phyloP scores from a whole-genome alignment of 2,888 invertebrate genomes.

The Macaria notata region DNA sequence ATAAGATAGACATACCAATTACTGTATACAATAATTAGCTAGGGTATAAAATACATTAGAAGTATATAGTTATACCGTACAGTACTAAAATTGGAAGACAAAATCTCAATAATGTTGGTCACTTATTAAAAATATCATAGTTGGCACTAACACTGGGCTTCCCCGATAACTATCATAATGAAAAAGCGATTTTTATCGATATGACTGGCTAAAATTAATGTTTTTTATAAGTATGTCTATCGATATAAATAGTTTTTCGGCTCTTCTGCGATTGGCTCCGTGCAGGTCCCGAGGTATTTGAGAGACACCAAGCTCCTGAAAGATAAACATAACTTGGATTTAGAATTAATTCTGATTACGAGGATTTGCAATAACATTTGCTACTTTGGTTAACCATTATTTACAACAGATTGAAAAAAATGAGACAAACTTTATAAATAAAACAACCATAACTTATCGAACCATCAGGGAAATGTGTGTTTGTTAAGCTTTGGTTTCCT shows the following conservation, averaged over 20 bases:
- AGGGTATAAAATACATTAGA: too few relatives aligned
- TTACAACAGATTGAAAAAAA: too few relatives aligned
- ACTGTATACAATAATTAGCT: too few relatives aligned
- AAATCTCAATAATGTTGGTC: constrained; percentile 41
- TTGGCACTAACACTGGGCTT: constrained; percentile 64
- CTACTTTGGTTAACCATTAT: too few relatives aligned
- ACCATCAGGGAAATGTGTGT: too few relatives aligned
- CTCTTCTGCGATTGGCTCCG: constrained; percentile 91
- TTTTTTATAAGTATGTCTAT: constrained; percentile 45
- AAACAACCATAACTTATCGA: too few relatives aligned
- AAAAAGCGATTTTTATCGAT: constrained; percentile 41
- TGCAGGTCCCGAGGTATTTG: constrained; percentile 92
- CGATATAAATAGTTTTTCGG: constrained; percentile 94
- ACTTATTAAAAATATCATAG: constrained; percentile 43
- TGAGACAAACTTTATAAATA: too few relatives aligned
- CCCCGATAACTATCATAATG: constrained; percentile 43
- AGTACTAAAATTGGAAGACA: constrained; percentile 41
- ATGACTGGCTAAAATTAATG: constrained; percentile 41
- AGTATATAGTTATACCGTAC: too few relatives aligned
- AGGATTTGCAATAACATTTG: too few relatives aligned
- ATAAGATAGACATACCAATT: background rate
- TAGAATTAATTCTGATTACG: too few relatives aligned
- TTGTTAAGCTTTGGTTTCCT: too few relatives aligned
- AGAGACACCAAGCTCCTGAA: constrained; percentile 86
- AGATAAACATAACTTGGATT: constrained; percentile 24